phyloP scores from a whole-genome alignment of 2,797 vertebrate species.

The Sebastes oblongus region DNA sequence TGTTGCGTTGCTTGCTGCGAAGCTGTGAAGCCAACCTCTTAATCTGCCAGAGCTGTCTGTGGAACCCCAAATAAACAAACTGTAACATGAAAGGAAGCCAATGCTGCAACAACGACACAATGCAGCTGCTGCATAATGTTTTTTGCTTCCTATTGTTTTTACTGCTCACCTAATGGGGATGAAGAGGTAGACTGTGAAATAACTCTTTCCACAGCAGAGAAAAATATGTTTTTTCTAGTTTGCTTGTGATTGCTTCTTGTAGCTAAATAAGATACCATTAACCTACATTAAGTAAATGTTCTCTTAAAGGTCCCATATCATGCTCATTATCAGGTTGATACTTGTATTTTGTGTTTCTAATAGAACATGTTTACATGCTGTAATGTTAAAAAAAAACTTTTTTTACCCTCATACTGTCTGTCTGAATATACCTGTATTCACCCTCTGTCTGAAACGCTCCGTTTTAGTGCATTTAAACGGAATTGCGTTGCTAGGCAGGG shows the following conservation, averaged over 20 bases:
- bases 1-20: conserved; percentile 39
- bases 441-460: too few species aligned
- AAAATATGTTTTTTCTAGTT: neutral
- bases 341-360: too few species aligned
- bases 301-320: too few species aligned
- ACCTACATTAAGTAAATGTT: neutral
- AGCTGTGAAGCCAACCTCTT: conserved; percentile 52
- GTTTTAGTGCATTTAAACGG: too few species aligned
- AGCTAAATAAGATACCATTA: neutral
- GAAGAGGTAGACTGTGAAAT: conserved; percentile 3
- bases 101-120: conserved; percentile 27
- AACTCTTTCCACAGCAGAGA: neutral
- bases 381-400: too few species aligned
- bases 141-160: neutral
- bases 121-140: neutral
- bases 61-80: conserved; percentile 41
- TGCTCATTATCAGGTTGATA: too few species aligned
- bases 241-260: neutral
- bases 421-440: too few species aligned
- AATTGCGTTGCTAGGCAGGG: too few species aligned
- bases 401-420: too few species aligned
- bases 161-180: neutral
- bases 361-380: too few species aligned
- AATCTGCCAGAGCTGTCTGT: conserved; percentile 55
- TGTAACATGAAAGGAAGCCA: conserved; percentile 51